phyloP scores from a whole-genome alignment of 2,113 vertebrate genomes.

The Mixornis gularis region DNA sequence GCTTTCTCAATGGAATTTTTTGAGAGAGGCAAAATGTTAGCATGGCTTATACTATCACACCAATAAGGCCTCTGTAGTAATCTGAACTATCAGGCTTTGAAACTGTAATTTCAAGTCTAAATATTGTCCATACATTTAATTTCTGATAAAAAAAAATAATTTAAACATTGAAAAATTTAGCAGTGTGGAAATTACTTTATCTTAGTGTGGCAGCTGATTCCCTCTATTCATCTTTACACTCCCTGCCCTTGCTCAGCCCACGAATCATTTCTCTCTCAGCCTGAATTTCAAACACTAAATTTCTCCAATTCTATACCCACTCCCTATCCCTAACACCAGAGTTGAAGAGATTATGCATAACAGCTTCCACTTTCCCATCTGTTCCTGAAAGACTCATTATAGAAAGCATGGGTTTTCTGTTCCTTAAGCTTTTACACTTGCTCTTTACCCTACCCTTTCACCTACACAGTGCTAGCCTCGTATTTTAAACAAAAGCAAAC shows the following conservation, averaged over 20 bases:
- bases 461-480: background rate
- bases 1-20: background rate
- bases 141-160: background rate
- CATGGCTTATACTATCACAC: background rate
- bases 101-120: background rate
- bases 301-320: background rate
- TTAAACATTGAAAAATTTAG: background rate
- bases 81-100: background rate
- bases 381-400: background rate
- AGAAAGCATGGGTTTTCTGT: background rate
- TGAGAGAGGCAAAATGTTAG: background rate
- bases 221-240: background rate
- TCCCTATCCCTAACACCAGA: background rate
- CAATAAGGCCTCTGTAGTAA: background rate
- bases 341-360: slow-evolving; percentile 3
- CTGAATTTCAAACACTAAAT: background rate
- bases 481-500: background rate
- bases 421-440: background rate
- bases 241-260: background rate
- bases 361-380: slow-evolving; percentile 36
- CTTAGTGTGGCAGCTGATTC: background rate
- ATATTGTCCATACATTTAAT: background rate
- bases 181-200: background rate
- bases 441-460: background rate
- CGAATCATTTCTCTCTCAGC: background rate